A percentile compares a stretch with the other conserved stretches of the same genome.
phyloP scores from a whole-genome alignment of 2,888 invertebrate genomes.

The Brenthis ino region DNA sequence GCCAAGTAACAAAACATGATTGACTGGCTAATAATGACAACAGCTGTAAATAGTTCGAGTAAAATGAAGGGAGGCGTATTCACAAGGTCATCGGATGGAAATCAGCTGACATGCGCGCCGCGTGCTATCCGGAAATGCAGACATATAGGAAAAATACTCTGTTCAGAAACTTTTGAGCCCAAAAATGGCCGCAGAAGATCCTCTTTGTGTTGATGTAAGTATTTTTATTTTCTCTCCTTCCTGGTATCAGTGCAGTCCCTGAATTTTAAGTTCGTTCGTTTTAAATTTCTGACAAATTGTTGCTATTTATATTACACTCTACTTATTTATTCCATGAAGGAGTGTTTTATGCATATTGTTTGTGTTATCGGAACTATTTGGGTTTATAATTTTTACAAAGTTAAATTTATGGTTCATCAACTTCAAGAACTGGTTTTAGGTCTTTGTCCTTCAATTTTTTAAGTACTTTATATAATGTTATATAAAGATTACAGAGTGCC shows the following conservation, averaged over 20 bases:
- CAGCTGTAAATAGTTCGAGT: slow-evolving; percentile 71
- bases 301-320: slow-evolving; percentile 12
- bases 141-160: slow-evolving; percentile 45
- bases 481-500: neutral
- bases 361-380: neutral
- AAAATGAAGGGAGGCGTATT: slow-evolving; percentile 61
- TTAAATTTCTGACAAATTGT: slow-evolving; percentile 8
- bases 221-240: slow-evolving; percentile 18
- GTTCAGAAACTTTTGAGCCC: slow-evolving; percentile 19
- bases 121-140: slow-evolving; percentile 68
- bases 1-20: slow-evolving; percentile 47
- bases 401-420: slow-evolving; percentile 7
- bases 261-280: slow-evolving; percentile 17
- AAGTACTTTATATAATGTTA: neutral
- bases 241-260: slow-evolving; percentile 5
- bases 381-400: neutral
- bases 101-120: slow-evolving; percentile 73
- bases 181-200: slow-evolving; percentile 24
- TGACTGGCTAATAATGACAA: slow-evolving; percentile 52
- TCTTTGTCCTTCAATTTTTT: slow-evolving; percentile 22
- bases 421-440: slow-evolving; percentile 18
- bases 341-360: slow-evolving; percentile 17
- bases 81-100: slow-evolving; percentile 73
- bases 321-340: slow-evolving; percentile 8
- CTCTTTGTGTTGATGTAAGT: slow-evolving; percentile 32